Evolutionary conservation across 2,888 invertebrate species (phyloP).

Genomic region (Macropis europaea): DNA sequence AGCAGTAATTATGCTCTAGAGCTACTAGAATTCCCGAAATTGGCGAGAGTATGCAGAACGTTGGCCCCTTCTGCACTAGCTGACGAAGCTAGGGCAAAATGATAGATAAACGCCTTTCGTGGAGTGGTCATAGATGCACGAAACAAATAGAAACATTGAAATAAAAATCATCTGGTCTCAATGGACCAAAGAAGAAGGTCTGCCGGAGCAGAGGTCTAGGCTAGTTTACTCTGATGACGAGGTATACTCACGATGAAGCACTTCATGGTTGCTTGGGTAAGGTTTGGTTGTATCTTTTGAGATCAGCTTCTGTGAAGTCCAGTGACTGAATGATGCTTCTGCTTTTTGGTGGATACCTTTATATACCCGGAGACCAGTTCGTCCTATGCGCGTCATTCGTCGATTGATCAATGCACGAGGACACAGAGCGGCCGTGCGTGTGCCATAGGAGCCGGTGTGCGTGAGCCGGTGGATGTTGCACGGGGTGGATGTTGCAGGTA

Average conservation of each 20-base stretch:
- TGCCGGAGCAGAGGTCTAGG: too few relatives aligned
- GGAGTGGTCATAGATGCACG: background rate
- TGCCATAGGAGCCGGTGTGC: conserved; percentile 5
- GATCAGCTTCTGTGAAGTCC: conserved; percentile 59
- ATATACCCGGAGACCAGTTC: conserved; percentile 67
- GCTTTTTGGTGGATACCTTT: conserved; percentile 67
- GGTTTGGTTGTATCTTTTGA: conserved; percentile 31
- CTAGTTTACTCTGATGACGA: too few relatives aligned
- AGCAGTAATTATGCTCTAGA: too few relatives aligned
- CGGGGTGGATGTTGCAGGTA: conserved; percentile 55
- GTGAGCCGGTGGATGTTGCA: conserved; percentile 44
- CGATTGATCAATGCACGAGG: conserved; percentile 71
- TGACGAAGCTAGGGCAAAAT: background rate
- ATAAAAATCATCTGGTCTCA: too few relatives aligned
- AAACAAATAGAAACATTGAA: background rate
- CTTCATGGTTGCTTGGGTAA: conserved; percentile 73
- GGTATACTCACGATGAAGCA: conserved; percentile 70
- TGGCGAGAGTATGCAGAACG: too few relatives aligned
- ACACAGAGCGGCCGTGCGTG: conserved; percentile 45
- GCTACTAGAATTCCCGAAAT: too few relatives aligned
- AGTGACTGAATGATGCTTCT: conserved; percentile 72
- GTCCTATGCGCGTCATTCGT: conserved; percentile 64
- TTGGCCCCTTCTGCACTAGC: background rate
- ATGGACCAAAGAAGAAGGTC: too few relatives aligned
- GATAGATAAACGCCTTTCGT: background rate